Evolutionary conservation across 1,140 invertebrate species (phyloP), one percentile per base, ranked within the genome.

Genomic region (Bombus difficillimus): DNA sequence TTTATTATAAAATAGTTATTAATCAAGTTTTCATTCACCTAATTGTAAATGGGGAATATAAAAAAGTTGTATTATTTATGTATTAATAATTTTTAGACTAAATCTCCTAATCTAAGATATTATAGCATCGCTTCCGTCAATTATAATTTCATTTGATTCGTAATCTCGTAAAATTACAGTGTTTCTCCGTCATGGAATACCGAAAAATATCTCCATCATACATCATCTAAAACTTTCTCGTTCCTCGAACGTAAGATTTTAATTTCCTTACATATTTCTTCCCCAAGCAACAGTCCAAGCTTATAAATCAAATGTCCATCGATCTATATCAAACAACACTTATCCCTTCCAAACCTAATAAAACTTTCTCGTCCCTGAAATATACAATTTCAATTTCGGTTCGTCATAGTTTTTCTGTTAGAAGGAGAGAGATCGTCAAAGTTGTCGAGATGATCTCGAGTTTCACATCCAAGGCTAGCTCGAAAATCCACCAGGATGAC

Each of bases 401-500:
- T 39, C 37, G 34, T 39, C 68, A 25, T 34, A 37, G 22, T 69
- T 13, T 69, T 62, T 25, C 18, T 22, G 18, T 53, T 53, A 53
- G 47, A 53, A 53, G 18, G 1, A 22, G 32, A 10, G 18, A 8
- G 22, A 69, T 22, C 64, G 18, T 15, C n/a, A 25, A 3, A 22
- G 18, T 68, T 18, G 37, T 41, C 69, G 69, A 9, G 66, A 0
- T 10, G 62, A 32, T 68, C 32, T 68, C 62, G 66, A 37, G 32
- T 6, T 18, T 71, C 37, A 34, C 3, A 9, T n/a, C 25, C 69
- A 15, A 71, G 37, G 68, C 34, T 41, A 22, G 37, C 32, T 75
- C 28, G 12, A 68, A 81, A 76, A 34, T 68, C 64, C 66, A 39
- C 66, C 34, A 77, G 53, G 47, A 83, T 68, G 47, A 66, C 28